phyloP scores from a whole-genome alignment of 2,797 vertebrate genomes.

The Catostomus latipinnis region DNA sequence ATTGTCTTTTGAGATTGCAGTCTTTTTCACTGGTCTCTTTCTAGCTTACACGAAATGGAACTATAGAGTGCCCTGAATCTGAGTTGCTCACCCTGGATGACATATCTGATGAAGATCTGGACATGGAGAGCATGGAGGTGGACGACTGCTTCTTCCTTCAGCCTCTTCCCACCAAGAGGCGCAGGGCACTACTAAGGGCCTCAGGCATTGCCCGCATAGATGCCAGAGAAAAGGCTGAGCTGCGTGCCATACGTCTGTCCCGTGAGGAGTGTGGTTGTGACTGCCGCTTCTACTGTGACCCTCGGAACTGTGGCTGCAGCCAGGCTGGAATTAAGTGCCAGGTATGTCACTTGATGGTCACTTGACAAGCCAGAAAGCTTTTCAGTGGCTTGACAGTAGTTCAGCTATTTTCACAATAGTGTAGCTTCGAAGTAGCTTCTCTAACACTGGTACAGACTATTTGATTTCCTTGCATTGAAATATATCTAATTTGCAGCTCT shows the following conservation, averaged over 20 bases:
- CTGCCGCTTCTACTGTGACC: slow-evolving; percentile 94
- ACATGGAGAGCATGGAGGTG: slow-evolving; percentile 90
- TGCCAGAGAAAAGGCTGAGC: slow-evolving; percentile 91
- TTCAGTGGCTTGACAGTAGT: no score
- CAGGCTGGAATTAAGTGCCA: slow-evolving; percentile 96
- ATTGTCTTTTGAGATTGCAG: not conserved
- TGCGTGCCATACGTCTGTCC: slow-evolving; percentile 91
- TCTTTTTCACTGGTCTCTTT: not conserved
- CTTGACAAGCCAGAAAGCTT: not conserved
- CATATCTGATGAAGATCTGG: slow-evolving; percentile 92
- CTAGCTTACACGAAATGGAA: slow-evolving; percentile 93
- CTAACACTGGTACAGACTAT: no score
- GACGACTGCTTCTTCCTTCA: slow-evolving; percentile 96
- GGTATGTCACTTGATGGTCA: slow-evolving; percentile 72
- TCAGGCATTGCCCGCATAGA: slow-evolving; percentile 94
- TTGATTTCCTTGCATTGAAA: no score
- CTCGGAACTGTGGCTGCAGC: slow-evolving; percentile 93
- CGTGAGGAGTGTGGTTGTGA: slow-evolving; percentile 94
- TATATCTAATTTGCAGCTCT: no score
- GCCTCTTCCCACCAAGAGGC: slow-evolving; percentile 90
- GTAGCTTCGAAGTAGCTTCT: no score
- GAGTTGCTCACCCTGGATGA: slow-evolving; percentile 91
- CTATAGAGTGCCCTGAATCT: slow-evolving; percentile 89
- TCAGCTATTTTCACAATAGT: no score
- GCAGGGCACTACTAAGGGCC: slow-evolving; percentile 88